Conservation (phyloP, 2,888 invertebrate genomes). For the Oxyteleia sp. region DNA sequence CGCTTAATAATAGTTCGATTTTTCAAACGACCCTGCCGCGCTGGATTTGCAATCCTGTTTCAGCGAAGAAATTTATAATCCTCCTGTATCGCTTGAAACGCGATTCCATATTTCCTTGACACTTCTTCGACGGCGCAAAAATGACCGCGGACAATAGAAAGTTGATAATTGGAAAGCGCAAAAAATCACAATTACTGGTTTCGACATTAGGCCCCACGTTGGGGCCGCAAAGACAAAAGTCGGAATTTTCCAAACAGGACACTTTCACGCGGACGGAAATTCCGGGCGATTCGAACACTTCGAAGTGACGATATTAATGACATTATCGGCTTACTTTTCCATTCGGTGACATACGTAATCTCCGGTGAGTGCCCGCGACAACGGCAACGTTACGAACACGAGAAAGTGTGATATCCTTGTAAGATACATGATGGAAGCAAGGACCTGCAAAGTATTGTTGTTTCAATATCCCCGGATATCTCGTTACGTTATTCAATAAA, state of each 20-base stretch:
- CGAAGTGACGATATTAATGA: conserved; percentile 47
- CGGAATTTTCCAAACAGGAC: conserved; percentile 36
- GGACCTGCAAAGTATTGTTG: conserved; percentile 49
- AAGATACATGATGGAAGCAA: conserved; percentile 65
- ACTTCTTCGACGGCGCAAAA: background rate
- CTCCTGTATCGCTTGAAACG: background rate
- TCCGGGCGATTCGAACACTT: conserved; percentile 19
- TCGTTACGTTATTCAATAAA: background rate
- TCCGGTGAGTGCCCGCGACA: conserved; percentile 79
- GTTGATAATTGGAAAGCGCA: conserved; percentile 13
- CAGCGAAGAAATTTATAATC: background rate
- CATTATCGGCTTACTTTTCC: conserved; percentile 85
- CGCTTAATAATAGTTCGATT: background rate
- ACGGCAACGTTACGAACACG: conserved; percentile 77
- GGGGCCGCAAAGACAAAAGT: too few species aligned
- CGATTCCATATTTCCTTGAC: background rate
- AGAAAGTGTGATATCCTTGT: conserved; percentile 73
- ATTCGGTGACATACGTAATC: conserved; percentile 85
- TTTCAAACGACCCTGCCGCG: background rate
- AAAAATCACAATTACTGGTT: conserved; percentile 8
- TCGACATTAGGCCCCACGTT: too few species aligned
- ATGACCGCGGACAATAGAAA: background rate
- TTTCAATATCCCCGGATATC: conserved; percentile 20
- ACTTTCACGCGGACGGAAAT: conserved; percentile 46
- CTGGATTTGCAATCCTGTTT: background rate